Conservation (phyloP, 2,113 vertebrate genomes). For the Arvicanthis niloticus region DNA sequence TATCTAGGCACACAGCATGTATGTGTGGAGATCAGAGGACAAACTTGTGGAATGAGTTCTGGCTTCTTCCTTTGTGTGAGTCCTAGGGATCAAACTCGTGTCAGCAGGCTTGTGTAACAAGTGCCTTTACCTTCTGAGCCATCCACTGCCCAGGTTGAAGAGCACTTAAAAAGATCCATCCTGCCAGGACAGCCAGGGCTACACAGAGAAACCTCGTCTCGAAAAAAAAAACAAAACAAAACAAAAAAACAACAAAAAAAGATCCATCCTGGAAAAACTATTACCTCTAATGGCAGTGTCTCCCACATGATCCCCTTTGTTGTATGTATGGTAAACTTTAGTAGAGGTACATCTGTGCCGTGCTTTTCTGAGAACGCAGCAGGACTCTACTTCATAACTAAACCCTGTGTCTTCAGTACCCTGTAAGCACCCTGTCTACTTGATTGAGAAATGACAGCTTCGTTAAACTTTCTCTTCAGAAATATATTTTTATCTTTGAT, state of each 20-base stretch:
- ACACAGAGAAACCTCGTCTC: too few species aligned
- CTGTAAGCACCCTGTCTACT: background rate
- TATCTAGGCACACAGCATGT: background rate
- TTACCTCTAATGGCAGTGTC: background rate
- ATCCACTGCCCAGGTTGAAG: background rate
- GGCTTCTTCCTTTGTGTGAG: background rate
- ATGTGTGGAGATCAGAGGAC: background rate
- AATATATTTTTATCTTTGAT: conserved; percentile 35
- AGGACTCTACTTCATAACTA: background rate
- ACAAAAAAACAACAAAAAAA: too few species aligned
- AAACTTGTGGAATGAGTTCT: background rate
- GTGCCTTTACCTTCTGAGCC: background rate
- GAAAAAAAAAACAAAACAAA: too few species aligned
- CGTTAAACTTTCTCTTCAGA: background rate
- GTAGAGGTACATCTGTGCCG: background rate
- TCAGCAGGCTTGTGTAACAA: background rate
- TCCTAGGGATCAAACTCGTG: background rate
- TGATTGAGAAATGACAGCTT: background rate
- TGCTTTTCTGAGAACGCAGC: background rate
- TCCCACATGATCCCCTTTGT: background rate
- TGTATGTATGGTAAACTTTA: background rate
- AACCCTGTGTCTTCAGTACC: conserved; percentile 10
- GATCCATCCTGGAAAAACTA: background rate
- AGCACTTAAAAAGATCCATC: background rate
- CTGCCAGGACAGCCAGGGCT: background rate